Conservation (phyloP, 2,888 invertebrate genomes). For the Balanococcus diminutus region DNA sequence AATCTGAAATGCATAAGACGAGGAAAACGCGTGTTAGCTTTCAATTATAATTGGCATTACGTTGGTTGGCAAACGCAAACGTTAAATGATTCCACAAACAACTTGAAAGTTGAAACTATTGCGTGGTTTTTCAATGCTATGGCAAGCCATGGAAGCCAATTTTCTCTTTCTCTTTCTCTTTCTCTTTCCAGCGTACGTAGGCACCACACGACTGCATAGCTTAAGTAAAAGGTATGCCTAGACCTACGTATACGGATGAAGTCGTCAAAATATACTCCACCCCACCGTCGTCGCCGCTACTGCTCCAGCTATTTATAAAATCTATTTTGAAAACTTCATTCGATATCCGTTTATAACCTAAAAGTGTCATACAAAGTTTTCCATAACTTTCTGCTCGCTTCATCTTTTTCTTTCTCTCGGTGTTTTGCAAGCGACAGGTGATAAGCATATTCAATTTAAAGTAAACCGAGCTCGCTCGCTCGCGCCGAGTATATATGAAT, state of each 20-base stretch:
- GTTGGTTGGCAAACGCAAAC: neutral
- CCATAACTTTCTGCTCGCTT: neutral
- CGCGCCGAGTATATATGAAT: neutral
- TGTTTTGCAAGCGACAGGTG: slow-evolving; percentile 36
- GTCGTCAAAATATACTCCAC: neutral
- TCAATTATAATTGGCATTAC: slow-evolving; percentile 40
- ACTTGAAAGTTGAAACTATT: slow-evolving; percentile 39
- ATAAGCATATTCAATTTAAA: slow-evolving; percentile 40
- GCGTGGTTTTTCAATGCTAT: slow-evolving; percentile 4
- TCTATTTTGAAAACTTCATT: slow-evolving; percentile 30
- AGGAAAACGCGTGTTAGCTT: slow-evolving; percentile 18
- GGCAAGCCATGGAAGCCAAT: neutral
- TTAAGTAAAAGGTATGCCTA: no score
- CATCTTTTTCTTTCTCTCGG: neutral
- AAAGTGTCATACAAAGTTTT: slow-evolving; percentile 39
- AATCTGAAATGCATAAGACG: slow-evolving; percentile 64
- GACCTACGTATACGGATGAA: no score
- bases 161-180: neutral
- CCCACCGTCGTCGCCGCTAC: neutral
- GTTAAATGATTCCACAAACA: slow-evolving; percentile 5
- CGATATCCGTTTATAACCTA: slow-evolving; percentile 7
- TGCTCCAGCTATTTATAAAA: neutral
- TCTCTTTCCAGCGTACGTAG: no score
- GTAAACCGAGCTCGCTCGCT: neutral
- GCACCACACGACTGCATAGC: no score